Evolutionary conservation across 2,888 invertebrate genomes (phyloP).

Genomic region (Leptinotarsa rubiginosa): DNA sequence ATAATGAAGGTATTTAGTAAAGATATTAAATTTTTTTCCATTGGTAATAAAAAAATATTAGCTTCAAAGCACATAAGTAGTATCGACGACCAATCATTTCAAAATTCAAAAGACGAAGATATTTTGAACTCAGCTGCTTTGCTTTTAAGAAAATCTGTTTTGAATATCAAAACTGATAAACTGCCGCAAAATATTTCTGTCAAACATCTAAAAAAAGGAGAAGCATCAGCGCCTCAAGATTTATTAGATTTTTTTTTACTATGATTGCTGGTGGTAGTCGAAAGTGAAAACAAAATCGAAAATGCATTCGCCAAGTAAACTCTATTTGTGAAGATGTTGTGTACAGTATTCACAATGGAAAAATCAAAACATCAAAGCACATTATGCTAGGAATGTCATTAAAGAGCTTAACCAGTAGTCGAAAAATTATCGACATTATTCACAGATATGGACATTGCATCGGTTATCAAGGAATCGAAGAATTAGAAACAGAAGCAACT

Average conservation of each 20-base stretch:
- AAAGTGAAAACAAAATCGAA: constrained; percentile 21
- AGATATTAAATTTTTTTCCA: neutral
- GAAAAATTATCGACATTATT: constrained; percentile 35
- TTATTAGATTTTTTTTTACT: constrained; percentile 21
- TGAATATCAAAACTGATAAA: constrained; percentile 11
- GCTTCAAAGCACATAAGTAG: neutral
- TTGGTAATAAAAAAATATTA: neutral
- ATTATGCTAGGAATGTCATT: constrained; percentile 35
- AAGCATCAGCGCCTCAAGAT: constrained; percentile 8
- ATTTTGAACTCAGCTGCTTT: constrained; percentile 17
- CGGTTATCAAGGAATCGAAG: constrained; percentile 32
- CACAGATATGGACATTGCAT: constrained; percentile 37
- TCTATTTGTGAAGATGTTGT: constrained; percentile 26
- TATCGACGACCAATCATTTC: neutral
- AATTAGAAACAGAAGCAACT: neutral
- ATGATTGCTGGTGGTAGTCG: constrained; percentile 20
- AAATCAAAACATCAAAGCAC: constrained; percentile 28
- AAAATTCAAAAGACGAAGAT: neutral
- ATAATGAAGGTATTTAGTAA: neutral
- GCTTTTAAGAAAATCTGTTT: constrained; percentile 6
- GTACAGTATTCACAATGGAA: constrained; percentile 26
- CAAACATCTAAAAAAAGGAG: constrained; percentile 22
- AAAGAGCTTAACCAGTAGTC: constrained; percentile 38
- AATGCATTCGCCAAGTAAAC: constrained; percentile 17
- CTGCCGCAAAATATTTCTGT: constrained; percentile 11